phyloP scores from a whole-genome alignment of 2,797 vertebrate genomes.

The Chelmon rostratus region DNA sequence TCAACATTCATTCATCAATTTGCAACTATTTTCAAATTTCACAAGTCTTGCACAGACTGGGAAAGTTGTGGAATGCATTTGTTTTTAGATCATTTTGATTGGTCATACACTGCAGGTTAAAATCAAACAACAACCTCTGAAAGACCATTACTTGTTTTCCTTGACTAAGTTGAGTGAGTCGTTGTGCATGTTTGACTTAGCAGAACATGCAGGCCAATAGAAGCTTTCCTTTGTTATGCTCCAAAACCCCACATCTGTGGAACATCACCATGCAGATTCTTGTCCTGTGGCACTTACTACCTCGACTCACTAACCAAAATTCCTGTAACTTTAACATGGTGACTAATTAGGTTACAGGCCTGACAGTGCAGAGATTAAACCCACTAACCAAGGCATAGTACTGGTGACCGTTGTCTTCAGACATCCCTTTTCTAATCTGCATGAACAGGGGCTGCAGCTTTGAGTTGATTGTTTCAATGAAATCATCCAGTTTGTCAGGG shows the following conservation, averaged over 20 bases:
- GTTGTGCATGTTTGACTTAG: background rate
- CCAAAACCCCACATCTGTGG: background rate
- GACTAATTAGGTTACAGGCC: background rate
- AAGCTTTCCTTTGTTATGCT: background rate
- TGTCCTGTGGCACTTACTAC: background rate
- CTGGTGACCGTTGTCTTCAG: conserved; percentile 87
- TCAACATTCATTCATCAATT: background rate
- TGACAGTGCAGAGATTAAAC: background rate
- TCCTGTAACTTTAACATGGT: background rate
- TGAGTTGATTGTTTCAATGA: conserved; percentile 89
- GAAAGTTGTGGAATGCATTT: too few species aligned
- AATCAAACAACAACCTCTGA: background rate
- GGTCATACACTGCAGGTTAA: background rate
- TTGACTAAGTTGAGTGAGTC: background rate
- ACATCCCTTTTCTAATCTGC: conserved; percentile 92
- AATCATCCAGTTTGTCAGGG: conserved; percentile 90
- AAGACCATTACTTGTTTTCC: background rate
- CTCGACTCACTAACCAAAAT: background rate
- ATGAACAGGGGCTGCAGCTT: conserved; percentile 94
- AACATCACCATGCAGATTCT: background rate
- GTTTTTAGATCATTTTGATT: background rate
- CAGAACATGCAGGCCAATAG: background rate
- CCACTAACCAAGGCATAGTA: conserved; percentile 90
- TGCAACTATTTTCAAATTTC: background rate
- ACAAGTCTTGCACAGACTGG: too few species aligned